Percentiles rank a stretch among this genome's conserved stretches.
phyloP scores from a whole-genome alignment of 2,797 vertebrate genomes.

The Fistularia commersonii region DNA sequence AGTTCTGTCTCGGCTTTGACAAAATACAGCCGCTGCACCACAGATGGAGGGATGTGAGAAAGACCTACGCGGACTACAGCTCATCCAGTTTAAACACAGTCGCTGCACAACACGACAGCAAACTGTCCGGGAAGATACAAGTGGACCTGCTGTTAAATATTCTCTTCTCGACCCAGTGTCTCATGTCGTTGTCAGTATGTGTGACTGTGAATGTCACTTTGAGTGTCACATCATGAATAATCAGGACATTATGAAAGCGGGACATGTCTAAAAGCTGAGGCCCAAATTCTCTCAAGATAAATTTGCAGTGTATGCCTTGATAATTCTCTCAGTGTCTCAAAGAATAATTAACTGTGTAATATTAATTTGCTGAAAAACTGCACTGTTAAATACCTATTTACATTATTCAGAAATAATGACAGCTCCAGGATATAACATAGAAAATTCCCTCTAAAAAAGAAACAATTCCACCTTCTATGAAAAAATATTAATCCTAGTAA shows the following conservation, averaged over 20 bases:
- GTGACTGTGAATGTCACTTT: constrained; percentile 25
- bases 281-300: no score
- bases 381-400: no score
- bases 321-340: no score
- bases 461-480: no score
- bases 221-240: constrained; percentile 15
- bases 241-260: constrained; percentile 17
- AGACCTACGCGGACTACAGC: constrained; percentile 4
- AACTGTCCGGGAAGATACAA: constrained; percentile 14
- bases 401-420: no score
- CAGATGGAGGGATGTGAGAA: constrained; percentile 3
- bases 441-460: no score
- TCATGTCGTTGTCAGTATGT: constrained; percentile 13
- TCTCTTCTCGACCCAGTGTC: constrained; percentile 6
- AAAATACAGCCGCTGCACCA: constrained; percentile 1
- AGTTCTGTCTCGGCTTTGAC: not conserved
- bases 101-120: constrained; percentile 3
- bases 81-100: constrained; percentile 2
- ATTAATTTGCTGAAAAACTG: no score
- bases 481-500: no score
- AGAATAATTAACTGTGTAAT: no score
- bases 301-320: no score
- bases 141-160: constrained; percentile 16
- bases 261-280: not conserved
- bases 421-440: no score